phyloP scores from a whole-genome alignment of 2,113 vertebrate species.

The Isichthys henryi region DNA sequence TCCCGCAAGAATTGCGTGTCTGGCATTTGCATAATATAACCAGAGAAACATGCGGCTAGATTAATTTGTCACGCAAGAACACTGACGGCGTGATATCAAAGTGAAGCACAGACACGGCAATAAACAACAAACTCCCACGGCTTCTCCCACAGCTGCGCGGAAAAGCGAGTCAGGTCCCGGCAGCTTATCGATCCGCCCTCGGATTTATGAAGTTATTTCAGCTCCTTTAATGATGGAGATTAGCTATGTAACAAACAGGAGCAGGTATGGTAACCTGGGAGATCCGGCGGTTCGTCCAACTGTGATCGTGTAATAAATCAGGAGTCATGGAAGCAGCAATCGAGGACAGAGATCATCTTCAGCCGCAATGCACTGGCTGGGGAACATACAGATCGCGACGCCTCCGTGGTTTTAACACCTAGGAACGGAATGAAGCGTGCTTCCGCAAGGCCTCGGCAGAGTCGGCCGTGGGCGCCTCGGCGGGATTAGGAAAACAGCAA shows the following conservation, averaged over 20 bases:
- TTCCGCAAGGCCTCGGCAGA: background rate
- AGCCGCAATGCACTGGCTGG: background rate
- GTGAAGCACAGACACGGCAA: background rate
- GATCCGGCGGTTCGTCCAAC: background rate
- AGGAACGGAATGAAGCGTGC: background rate
- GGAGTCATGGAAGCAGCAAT: background rate
- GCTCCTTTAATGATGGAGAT: constrained; percentile 15
- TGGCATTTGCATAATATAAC: constrained; percentile 20
- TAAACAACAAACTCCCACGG: background rate
- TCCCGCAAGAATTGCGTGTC: constrained; percentile 5
- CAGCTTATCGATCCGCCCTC: constrained; percentile 14
- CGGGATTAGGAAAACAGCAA: background rate
- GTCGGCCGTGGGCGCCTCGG: background rate
- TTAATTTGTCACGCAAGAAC: constrained; percentile 11
- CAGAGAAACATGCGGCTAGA: constrained; percentile 5
- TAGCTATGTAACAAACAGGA: constrained; percentile 21
- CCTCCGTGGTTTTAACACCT: background rate
- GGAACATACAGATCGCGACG: background rate
- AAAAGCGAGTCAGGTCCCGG: background rate
- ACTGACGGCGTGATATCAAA: constrained; percentile 12
- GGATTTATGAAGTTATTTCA: constrained; percentile 4
- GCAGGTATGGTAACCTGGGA: constrained; percentile 2
- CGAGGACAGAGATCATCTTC: background rate
- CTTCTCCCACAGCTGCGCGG: background rate
- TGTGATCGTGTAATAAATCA: constrained; percentile 4